Base-by-base conservation (phyloP, 2,797 vertebrate genomes). In the Tangara arthus region DNA sequence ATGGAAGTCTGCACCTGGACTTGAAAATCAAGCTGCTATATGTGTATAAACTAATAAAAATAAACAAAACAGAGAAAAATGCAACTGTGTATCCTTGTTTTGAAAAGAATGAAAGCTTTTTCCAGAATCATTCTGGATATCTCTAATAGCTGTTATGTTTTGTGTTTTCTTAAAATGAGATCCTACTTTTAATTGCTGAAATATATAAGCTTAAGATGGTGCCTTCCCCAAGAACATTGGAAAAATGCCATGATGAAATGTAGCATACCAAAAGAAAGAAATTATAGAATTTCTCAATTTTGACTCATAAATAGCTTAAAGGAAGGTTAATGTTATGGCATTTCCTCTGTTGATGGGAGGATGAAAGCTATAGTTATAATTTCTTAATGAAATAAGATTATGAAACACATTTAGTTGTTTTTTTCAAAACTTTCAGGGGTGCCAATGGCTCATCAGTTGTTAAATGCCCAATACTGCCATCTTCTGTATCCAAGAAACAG, bases 381-480 rank as follows among this genome's bases (percentile, higher is more conserved):
- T 93, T 34, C 53, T 42, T 71, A 70, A 66, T 14, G 20, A 94
- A 86, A 6, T 35, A 63, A 56, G 37, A 80, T 27, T 46, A 64
- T 8, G 4, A 73, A 93, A 63, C 22, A 47, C 3, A 64, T 71
- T 39, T 80, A 32, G 9, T 21, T 39, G 27, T 3, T 35, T 68
- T 78, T 82, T 63, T 32, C 63, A 82, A 73, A 87, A 63, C 35
- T 41, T 80, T 37, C 9, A 57, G 20, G 39, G 34, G 28, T 76
- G 76, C 49, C 55, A 68, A 65, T 5, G 7, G 57, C 20, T 59
- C 50, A 52, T 44, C 63, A 52, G 28, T 27, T 69, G 72, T 82
- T 78, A 88, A 96, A 76, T 70, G 91, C 94, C 83, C 94, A 93
- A 94, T 59, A 91, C 92, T 95, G 96, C 95, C 96, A 96, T 39